phyloP scores from a whole-genome alignment of 2,113 vertebrate genomes.

The Loxodonta africana region DNA sequence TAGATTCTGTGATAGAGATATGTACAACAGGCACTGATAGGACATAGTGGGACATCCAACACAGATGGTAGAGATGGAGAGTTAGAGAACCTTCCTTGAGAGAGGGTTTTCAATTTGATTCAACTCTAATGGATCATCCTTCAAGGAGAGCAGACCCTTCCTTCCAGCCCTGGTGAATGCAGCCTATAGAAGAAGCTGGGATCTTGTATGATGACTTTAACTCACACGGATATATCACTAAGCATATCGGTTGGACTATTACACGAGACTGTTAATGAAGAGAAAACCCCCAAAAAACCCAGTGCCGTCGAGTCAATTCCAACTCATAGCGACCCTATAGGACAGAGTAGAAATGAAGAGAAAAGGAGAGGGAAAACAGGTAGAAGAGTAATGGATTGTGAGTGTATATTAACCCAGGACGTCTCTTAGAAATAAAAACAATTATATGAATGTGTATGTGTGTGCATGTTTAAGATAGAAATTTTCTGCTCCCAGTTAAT shows the following conservation, averaged over 20 bases:
- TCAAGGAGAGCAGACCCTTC: neutral
- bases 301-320: no score
- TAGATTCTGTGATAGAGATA: fast-evolving
- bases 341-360: neutral
- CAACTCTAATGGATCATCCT: neutral
- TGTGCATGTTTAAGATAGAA: neutral
- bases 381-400: neutral
- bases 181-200: fast-evolving
- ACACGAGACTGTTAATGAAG: neutral
- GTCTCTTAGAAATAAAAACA: neutral
- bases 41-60: fast-evolving
- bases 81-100: neutral
- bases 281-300: no score
- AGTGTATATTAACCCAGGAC: neutral
- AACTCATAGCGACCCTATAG: no score
- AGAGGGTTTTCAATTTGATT: neutral
- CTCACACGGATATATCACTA: no score
- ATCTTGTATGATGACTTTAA: fast-evolving
- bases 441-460: neutral
- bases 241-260: fast-evolving
- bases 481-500: neutral
- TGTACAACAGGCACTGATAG: neutral
- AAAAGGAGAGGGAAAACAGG: no score
- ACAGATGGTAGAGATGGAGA: neutral
- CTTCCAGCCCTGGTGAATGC: neutral